phyloP scores from a whole-genome alignment of 2,113 vertebrate genomes.

The Ammospiza nelsoni region DNA sequence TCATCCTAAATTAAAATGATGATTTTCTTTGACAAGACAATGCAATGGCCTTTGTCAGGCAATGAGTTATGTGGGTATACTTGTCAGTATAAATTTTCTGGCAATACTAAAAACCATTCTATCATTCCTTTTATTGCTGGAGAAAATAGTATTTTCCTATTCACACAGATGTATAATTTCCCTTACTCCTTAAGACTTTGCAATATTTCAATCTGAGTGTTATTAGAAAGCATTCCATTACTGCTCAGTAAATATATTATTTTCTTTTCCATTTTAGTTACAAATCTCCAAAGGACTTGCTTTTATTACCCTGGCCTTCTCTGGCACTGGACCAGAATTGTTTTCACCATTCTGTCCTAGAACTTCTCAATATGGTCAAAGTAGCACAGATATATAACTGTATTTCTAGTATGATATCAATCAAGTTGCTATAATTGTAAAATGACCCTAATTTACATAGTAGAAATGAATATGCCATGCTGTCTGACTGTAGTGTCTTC shows the following conservation, averaged over 20 bases:
- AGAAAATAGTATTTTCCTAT: slow-evolving; percentile 62
- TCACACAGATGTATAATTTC: slow-evolving; percentile 33
- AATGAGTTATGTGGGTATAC: slow-evolving; percentile 54
- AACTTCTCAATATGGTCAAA: background rate
- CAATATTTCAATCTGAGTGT: slow-evolving; percentile 64
- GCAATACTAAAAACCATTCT: slow-evolving; percentile 56
- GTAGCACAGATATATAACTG: background rate
- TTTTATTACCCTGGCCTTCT: slow-evolving; percentile 27
- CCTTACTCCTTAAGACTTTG: slow-evolving; percentile 54
- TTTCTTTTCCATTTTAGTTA: slow-evolving; percentile 52
- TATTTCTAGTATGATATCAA: background rate
- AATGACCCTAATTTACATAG: background rate
- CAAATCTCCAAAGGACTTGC: slow-evolving; percentile 3
- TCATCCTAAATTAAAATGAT: slow-evolving; percentile 57
- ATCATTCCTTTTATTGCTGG: slow-evolving; percentile 59
- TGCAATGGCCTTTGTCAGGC: slow-evolving; percentile 7
- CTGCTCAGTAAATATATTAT: slow-evolving; percentile 57
- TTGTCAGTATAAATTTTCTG: slow-evolving; percentile 68
- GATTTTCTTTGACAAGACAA: slow-evolving; percentile 53
- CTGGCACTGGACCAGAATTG: background rate
- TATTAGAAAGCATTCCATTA: slow-evolving; percentile 70
- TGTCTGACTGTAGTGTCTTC: background rate
- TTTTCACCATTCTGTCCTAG: background rate
- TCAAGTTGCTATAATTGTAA: background rate
- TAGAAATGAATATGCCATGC: background rate